Base-by-base conservation (phyloP, 2,888 invertebrate species). In the Bunonema sp. region DNA sequence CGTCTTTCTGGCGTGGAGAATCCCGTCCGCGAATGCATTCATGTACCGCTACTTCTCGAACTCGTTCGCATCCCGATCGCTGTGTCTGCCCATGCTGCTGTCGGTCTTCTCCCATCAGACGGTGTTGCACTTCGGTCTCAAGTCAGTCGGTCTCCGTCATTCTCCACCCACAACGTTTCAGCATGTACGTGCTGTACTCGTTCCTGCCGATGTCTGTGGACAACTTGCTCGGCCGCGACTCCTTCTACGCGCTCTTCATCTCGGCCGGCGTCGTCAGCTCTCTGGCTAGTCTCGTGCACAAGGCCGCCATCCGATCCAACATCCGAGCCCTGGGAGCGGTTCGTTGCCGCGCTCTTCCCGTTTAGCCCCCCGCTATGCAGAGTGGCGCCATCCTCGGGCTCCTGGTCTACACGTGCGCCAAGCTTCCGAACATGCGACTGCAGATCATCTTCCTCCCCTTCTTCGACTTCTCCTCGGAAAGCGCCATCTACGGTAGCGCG, bases 51-150 rank as follows among this genome's bases (percentile, higher is more conserved):
- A 59, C 40, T 66, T 66, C 46, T 54, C 57, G 10, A 67, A 62
- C 44, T 54, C 58, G 24, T 62, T 41, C 36, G 59, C 62, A 4
- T 61, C 59, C 5, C 57, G 60, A 65, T 77, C 77, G 49, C 74
- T 80, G 36, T 85, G 83, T 69, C 77, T 80, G 72, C 85, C 91
- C 3, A 86, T 91, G 86, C 68, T 89, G 37, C 72, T 89, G 3
- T 86, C 86, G n/a, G 82, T 82, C 24, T 93, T 93, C 72, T 91
- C 89, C 62, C 93, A 93, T 70, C 81, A 82, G 63, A 82, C 82
- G 1, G 71, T 79, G 28, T 72, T 85, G 49, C 93, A 93, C 73
- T 76, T 91, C 45, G 79, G 80, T 54, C 80, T 82, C 39, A 97
- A 97, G n/a, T n/a, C n/a, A n/a, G n/a, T n/a, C n/a, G n/a, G n/a